phyloP scores from a whole-genome alignment of 2,888 invertebrate species.

The Fragum whitleyi region DNA sequence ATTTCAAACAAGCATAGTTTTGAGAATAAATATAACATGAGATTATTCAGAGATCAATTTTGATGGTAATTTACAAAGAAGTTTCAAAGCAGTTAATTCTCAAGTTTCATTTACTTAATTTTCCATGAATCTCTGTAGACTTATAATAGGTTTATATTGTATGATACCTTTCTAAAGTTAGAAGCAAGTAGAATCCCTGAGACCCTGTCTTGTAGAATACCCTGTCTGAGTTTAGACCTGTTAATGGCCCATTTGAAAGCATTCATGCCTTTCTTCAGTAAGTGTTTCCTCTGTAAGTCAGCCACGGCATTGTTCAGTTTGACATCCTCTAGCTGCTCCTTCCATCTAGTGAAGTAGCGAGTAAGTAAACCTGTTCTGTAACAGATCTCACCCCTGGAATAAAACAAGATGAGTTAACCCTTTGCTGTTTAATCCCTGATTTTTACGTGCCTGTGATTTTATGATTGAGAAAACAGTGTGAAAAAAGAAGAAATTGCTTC shows the following conservation, averaged over 20 bases:
- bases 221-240: constrained; percentile 70
- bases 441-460: too few species aligned
- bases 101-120: too few species aligned
- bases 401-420: not conserved
- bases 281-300: constrained; percentile 67
- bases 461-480: too few species aligned
- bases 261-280: constrained; percentile 75
- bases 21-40: too few species aligned
- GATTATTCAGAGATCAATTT: too few species aligned
- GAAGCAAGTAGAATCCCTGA: constrained; percentile 61
- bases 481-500: too few species aligned
- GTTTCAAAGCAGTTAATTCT: too few species aligned
- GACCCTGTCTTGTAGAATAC: constrained; percentile 71
- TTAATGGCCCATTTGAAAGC: constrained; percentile 79
- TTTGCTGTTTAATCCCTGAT: too few species aligned
- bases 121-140: too few species aligned
- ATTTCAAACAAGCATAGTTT: too few species aligned
- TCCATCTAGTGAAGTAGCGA: constrained; percentile 70
- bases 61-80: too few species aligned
- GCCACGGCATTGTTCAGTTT: constrained; percentile 62
- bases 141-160: too few species aligned
- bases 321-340: constrained; percentile 50
- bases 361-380: constrained; percentile 59
- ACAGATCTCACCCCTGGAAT: constrained; percentile 70
- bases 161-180: constrained; percentile 71